Base-by-base conservation (phyloP, 1,140 invertebrate species). In the Drosophila repletoides region DNA sequence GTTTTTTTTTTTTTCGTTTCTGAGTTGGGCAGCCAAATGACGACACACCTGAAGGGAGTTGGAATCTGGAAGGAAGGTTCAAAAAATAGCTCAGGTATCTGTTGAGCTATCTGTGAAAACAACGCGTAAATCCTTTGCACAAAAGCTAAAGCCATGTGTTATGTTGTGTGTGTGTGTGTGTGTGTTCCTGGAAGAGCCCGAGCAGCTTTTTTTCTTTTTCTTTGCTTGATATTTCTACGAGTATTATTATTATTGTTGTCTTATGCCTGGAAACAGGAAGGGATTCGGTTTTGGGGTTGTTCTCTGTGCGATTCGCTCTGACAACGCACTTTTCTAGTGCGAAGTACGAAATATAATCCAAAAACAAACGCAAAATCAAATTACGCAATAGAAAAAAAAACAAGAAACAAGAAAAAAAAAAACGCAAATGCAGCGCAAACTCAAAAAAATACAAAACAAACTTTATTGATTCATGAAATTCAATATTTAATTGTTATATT, bases 41-140 rank as follows among this genome's bases (percentile, higher is more conserved):
- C 48, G 53, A 72, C 64, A 41, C 72, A 83, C 77, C 76, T 81
- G 76, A 81, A 81, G 60, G 76, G 53, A 49, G 49, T 73, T 70
- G 19, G 40, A 15, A 58, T 21, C 22, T 58, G 29, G 38, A 29
- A 43, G 24, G 15, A 12, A 77, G 66, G 66, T 46, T n/a, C n/a
- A n/a, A n/a, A 69, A 81, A 83, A 80, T 74, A 79, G 79, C 80
- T 86, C 80, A 86, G 79, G 80, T 83, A 84, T 83, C 77, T 84
- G 69, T 72, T 79, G 70, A 77, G 56, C 28, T 61, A 66, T 66
- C 53, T 66, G 33, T 40, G 34, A 64, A 66, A 45, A 63, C 34
- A 72, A 81, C 73, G 73, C 77, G 80, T 79, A 84, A 87, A 87
- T 86, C 80, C 80, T 80, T 87, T 87, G 71, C 74, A 86, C 80